Conservation (phyloP, 2,888 invertebrate genomes). For the Dilophus febrilis region DNA sequence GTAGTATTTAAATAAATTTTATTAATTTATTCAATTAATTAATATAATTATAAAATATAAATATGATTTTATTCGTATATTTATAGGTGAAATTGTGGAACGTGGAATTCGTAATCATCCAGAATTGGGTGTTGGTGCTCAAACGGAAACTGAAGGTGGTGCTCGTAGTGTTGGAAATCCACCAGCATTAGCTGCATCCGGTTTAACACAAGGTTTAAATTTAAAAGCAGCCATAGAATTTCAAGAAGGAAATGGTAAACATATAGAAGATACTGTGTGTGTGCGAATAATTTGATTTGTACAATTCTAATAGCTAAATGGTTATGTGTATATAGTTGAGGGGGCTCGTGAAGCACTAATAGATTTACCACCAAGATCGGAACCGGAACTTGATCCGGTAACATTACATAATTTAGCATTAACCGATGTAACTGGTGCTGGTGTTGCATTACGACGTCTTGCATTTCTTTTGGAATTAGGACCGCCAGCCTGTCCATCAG, state of each 20-base stretch:
- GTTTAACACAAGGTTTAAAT: constrained; percentile 94
- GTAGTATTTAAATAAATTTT: constrained; percentile 27
- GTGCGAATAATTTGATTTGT: no score
- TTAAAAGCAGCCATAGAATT: constrained; percentile 97
- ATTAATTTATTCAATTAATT: constrained; percentile 1
- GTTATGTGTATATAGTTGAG: constrained; percentile 38
- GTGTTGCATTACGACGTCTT: constrained; percentile 62
- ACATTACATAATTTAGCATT: constrained; percentile 95
- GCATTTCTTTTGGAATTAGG: constrained; percentile 90
- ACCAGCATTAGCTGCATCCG: constrained; percentile 82
- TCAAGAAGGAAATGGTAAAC: constrained; percentile 71
- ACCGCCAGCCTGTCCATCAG: constrained; percentile 73
- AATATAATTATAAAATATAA: constrained; percentile 4
- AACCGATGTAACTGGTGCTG: constrained; percentile 78
- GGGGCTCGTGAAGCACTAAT: constrained; percentile 73
- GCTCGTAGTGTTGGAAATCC: constrained; percentile 93
- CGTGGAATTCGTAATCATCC: constrained; percentile 92
- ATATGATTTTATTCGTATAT: constrained; percentile 19
- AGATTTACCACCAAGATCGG: constrained; percentile 84
- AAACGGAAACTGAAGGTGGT: constrained; percentile 57
- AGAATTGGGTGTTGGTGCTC: constrained; percentile 92
- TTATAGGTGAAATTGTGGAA: constrained; percentile 72
- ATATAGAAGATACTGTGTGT: no score
- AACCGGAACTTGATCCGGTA: constrained; percentile 94
- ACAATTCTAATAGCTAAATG: constrained; percentile 1